Evolutionary conservation across 2,888 invertebrate species (phyloP).

Genomic region (Stratiomys singularior): DNA sequence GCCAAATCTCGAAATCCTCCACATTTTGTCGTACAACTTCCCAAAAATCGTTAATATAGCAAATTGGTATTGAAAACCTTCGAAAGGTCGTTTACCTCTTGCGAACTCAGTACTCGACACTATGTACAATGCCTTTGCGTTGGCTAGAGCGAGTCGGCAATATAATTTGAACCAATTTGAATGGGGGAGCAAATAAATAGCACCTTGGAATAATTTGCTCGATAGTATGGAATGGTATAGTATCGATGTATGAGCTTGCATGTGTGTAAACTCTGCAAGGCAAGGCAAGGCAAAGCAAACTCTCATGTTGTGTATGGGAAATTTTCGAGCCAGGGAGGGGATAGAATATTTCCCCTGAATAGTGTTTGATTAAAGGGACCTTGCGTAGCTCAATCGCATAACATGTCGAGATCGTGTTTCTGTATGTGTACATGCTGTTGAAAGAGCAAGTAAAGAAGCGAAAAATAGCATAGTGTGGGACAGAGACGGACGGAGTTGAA

Average conservation of each 20-base stretch:
- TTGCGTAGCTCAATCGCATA: conserved; percentile 7
- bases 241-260: neutral
- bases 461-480: neutral
- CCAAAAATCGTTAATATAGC: no score
- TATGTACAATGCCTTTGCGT: no score
- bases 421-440: neutral
- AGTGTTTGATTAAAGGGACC: no score
- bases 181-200: conserved; percentile 4
- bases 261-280: neutral
- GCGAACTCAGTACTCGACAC: neutral
- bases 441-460: neutral
- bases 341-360: no score
- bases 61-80: conserved; percentile 55
- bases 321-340: no score
- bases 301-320: neutral
- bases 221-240: no score
- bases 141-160: neutral
- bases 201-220: conserved; percentile 7
- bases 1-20: no score
- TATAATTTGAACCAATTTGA: neutral
- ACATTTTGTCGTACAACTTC: no score
- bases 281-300: neutral
- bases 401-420: no score
- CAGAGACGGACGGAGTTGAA: neutral
- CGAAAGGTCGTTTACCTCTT: conserved; percentile 59